Evolutionary conservation across 2,888 invertebrate species (phyloP), one percentile per base, ranked within the genome.

Genomic region (Malthinus flaveolus): DNA sequence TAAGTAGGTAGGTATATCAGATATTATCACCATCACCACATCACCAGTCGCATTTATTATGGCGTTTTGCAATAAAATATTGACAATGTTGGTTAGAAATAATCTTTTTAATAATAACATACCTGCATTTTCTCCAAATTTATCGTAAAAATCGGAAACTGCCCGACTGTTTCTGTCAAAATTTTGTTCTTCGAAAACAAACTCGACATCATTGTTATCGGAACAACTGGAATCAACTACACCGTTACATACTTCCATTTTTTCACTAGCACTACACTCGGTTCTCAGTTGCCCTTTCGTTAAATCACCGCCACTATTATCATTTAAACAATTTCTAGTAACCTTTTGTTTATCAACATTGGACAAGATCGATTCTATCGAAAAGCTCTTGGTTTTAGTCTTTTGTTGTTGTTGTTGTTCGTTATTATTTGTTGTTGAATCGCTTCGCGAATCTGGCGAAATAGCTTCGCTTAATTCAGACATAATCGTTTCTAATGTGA

Each of bases 291-390:
- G 47, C 47, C 13, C 32, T 47, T 33, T 32, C 6, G 9, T 8
- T 31, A 15, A 15, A 15, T 46, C 11, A 44, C 8, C 47, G 32
- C 50, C 47, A 32, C 32, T 33, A 11, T n/a, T 7, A 31, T n/a
- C 13, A 23, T 2, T 48, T 37, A 11, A 11, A 32, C 11, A 31
- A 10, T n/a, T n/a, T 0, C 8, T 23, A 9, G 11, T 4, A 23
- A n/a, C 35, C n/a, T 52, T 45, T 23, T 33, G 23, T 11, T 36
- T 32, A 46, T 8, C 31, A 9, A 6, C 23, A 23, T 49, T 48
- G 4, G 71, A 66, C 32, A 73, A 64, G 31, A 75, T 62, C 1
- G 75, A 72, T 50, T 75, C 75, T 10, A 75, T 75, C 1, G 72
- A 70, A 62, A 75, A 75, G 52, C 66, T 74, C 39, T 68, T 71